Percentiles rank a stretch among this genome's conserved stretches.
phyloP scores from a whole-genome alignment of 92 coral and sea anemone genomes.

The Ricordea florida region DNA sequence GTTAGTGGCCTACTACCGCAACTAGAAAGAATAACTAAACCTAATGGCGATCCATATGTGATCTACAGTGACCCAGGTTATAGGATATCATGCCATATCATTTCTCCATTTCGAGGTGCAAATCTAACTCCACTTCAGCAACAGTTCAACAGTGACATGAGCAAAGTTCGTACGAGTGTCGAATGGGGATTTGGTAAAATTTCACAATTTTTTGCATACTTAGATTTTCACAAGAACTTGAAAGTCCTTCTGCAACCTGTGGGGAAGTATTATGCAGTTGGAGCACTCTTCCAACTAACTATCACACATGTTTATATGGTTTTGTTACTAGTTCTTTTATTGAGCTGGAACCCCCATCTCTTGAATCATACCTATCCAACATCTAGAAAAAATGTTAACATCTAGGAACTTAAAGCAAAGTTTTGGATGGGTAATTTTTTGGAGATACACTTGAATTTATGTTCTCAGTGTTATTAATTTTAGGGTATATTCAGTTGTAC shows the following conservation, averaged over 20 bases:
- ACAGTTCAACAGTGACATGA: not conserved
- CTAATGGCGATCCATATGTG: slow-evolving; percentile 22
- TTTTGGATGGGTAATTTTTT: too few relatives aligned
- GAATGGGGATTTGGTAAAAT: too few relatives aligned
- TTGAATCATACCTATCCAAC: not conserved
- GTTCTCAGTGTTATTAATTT: too few relatives aligned
- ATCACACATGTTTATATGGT: too few relatives aligned
- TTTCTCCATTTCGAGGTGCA: not conserved
- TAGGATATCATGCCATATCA: not conserved
- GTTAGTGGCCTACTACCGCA: slow-evolving; percentile 12
- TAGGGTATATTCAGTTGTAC: too few relatives aligned
- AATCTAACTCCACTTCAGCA: not conserved
- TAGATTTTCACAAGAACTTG: too few relatives aligned
- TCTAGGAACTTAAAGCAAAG: too few relatives aligned
- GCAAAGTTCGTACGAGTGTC: not conserved
- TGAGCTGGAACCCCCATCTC: not conserved
- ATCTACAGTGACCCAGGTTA: slow-evolving; percentile 24
- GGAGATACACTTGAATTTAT: too few relatives aligned
- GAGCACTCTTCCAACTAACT: slow-evolving; percentile 15
- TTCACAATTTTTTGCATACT: slow-evolving; percentile 2
- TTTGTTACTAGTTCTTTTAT: not conserved
- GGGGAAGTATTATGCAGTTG: too few relatives aligned
- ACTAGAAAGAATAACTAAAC: not conserved
- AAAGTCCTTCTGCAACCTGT: too few relatives aligned
- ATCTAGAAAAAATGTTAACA: not conserved